phyloP scores from a whole-genome alignment of 2,888 invertebrate species.

The Agriotes lineatus region DNA sequence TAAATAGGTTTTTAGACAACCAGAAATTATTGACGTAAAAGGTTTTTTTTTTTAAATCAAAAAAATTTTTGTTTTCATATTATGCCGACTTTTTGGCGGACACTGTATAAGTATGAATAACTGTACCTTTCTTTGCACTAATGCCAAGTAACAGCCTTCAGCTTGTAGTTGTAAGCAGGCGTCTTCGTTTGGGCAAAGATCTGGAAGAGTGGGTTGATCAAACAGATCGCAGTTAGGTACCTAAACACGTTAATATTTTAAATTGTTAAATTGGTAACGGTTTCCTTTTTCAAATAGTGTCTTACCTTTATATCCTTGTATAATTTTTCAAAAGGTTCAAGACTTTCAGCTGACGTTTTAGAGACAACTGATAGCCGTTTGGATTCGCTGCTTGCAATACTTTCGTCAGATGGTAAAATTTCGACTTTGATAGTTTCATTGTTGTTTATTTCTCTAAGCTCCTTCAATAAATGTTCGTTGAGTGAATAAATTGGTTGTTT shows the following conservation, averaged over 20 bases:
- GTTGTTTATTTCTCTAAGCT: conserved; percentile 57
- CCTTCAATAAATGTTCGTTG: too few species aligned
- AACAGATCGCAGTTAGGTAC: conserved; percentile 80
- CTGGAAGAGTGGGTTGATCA: conserved; percentile 73
- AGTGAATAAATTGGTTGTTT: neutral
- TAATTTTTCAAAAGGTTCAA: conserved; percentile 29
- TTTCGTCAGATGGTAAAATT: conserved; percentile 37
- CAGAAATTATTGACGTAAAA: too few species aligned
- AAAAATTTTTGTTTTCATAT: too few species aligned
- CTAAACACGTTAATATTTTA: conserved; percentile 66
- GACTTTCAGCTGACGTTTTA: conserved; percentile 16
- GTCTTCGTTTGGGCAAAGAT: conserved; percentile 69
- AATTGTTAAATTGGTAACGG: too few species aligned
- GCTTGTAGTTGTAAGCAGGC: conserved; percentile 65
- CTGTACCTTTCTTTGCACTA: conserved; percentile 75
- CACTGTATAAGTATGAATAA: too few species aligned
- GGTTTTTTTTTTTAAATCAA: too few species aligned
- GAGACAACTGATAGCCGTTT: conserved; percentile 27
- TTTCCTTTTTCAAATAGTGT: too few species aligned
- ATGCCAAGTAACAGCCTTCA: conserved; percentile 77
- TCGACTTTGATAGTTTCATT: conserved; percentile 51
- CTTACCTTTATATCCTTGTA: conserved; percentile 49
- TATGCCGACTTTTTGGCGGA: too few species aligned
- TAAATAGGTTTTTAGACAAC: too few species aligned
- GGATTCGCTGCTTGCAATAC: conserved; percentile 21